Base-by-base conservation (phyloP, 2,888 invertebrate genomes). In the Agrilus mali region DNA sequence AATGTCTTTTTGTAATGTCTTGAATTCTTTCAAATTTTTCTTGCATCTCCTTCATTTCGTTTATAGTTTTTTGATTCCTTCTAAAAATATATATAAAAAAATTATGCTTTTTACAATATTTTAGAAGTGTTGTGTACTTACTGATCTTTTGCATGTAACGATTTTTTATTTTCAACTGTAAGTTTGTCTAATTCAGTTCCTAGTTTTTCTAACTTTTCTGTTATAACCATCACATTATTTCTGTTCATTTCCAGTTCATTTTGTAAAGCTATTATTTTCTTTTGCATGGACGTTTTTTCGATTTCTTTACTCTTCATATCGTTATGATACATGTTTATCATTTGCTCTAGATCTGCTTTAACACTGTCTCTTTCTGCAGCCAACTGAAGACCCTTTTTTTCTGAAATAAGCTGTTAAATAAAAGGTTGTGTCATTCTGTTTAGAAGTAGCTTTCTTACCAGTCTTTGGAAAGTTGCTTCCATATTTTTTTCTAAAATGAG, bases 381-480 rank as follows among this genome's bases (percentile, higher is more conserved):
- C 27, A 76, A 54, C 52, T 77, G 74, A 1, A 75, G 70, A 50
- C 74, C 75, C 12, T 72, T 69, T 39, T 73, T 70, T 57, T 78
- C 77, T 36, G 75, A 74, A 13, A 69, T 53, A 8, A 76, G 64
- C 75, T 76, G 48, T 55, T 45, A 55, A 41, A 38, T 17, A 13
- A 32, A n/a, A 46, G 13, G 8, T 15, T 35, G 35, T 13, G 15
- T 37, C 5, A n/a, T 6, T 36, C n/a, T 20, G 8, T 38, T 16
- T 36, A 33, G 7, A 34, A 8, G 7, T 10, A 22, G n/a, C 16
- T 5, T n/a, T 42, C 51, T 58, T 59, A 77, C 77, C 67, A 77
- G 54, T 64, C 77, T 75, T 53, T 77, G 73, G 55, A 75, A 75
- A 56, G 74, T 73, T 1, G 71, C 63, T 56, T 77, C 77, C 27